phyloP scores from a whole-genome alignment of 2,888 invertebrate genomes.

The Chrysolina oricalcia region DNA sequence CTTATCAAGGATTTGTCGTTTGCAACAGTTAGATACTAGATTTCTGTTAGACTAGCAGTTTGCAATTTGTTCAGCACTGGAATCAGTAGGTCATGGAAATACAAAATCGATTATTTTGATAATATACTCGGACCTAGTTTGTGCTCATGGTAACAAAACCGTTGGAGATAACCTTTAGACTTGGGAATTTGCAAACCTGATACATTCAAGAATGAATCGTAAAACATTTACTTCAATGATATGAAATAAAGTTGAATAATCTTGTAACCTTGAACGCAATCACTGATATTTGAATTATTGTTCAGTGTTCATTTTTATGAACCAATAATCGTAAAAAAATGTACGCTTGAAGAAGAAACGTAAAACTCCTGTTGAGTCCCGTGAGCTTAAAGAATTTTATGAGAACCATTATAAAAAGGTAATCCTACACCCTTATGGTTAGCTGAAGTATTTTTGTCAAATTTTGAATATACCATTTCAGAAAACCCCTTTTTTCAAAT shows the following conservation, averaged over 20 bases:
- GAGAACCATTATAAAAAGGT: no score
- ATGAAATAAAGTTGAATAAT: slow-evolving; percentile 5
- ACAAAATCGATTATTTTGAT: neutral
- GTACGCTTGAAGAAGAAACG: no score
- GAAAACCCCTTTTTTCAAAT: no score
- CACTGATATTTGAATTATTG: neutral
- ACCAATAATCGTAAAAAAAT: no score
- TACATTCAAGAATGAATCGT: slow-evolving; percentile 1
- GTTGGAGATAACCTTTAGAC: slow-evolving; percentile 3
- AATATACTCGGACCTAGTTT: neutral
- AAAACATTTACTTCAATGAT: neutral
- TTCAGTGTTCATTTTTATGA: neutral
- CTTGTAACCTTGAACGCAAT: slow-evolving; percentile 3
- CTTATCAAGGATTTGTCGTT: no score
- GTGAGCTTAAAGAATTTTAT: no score
- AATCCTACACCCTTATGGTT: no score
- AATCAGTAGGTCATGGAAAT: neutral
- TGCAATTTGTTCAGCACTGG: neutral
- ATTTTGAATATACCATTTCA: no score
- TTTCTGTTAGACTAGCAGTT: no score
- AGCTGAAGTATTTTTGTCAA: no score
- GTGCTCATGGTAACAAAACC: slow-evolving; percentile 9
- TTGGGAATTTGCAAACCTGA: slow-evolving; percentile 3
- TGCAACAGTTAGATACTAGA: no score
- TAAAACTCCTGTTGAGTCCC: no score